Evolutionary conservation across 2,888 invertebrate genomes (phyloP).

Genomic region (Lissonota sp.): DNA sequence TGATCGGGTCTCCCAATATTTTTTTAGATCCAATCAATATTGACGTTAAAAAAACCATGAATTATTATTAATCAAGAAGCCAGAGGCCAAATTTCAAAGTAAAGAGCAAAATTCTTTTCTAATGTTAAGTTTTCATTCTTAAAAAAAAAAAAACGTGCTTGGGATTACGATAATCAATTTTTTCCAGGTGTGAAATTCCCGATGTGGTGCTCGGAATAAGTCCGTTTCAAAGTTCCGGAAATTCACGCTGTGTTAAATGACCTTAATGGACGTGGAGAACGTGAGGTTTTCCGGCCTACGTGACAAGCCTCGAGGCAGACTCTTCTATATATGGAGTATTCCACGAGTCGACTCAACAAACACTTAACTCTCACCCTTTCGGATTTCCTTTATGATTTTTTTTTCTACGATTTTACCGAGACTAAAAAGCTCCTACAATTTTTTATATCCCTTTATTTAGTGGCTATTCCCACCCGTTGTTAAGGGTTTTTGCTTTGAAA

Average conservation of each 20-base stretch:
- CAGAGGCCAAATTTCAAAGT: not conserved
- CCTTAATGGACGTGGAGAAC: constrained; percentile 36
- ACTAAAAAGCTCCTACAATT: no score
- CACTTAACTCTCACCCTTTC: no score
- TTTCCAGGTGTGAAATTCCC: constrained; percentile 54
- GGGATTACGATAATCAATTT: constrained; percentile 22
- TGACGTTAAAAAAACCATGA: not conserved
- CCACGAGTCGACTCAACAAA: no score
- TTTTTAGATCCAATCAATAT: no score
- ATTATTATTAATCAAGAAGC: not conserved
- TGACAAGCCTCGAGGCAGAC: constrained; percentile 18
- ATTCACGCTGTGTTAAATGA: constrained; percentile 54
- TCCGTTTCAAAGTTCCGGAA: constrained; percentile 47
- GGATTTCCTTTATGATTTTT: not conserved
- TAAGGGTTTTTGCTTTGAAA: no score
- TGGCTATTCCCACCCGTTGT: no score
- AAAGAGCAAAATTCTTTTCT: constrained; percentile 4
- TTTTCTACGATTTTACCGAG: not conserved
- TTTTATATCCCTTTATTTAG: no score
- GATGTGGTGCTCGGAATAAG: constrained; percentile 24
- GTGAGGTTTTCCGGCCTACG: constrained; percentile 37
- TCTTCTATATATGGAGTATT: not conserved
- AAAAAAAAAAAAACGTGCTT: constrained; percentile 44
- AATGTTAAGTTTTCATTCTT: not conserved
- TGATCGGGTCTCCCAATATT: no score